phyloP scores from a whole-genome alignment of 2,888 invertebrate species.

The Agrilus cyanescens region DNA sequence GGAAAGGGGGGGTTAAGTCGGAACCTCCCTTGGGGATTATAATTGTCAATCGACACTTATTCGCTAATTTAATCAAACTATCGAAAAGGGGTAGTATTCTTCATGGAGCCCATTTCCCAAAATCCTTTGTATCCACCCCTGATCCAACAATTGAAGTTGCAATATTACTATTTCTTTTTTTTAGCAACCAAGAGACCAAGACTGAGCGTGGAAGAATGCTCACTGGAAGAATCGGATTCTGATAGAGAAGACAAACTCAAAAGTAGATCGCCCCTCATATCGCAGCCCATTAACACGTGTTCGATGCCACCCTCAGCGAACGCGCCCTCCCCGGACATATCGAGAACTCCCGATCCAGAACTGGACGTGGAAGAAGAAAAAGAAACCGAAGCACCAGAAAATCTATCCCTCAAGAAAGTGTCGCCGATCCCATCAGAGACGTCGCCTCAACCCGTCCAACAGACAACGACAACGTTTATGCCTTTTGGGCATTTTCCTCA shows the following conservation, averaged over 20 bases:
- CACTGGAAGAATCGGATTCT: slow-evolving; percentile 39
- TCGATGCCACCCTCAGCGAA: slow-evolving; percentile 36
- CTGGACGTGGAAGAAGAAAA: slow-evolving; percentile 43
- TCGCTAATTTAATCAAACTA: too few species aligned
- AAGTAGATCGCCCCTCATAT: slow-evolving; percentile 27
- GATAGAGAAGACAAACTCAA: slow-evolving; percentile 32
- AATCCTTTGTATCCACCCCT: too few species aligned
- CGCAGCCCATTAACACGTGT: slow-evolving; percentile 34
- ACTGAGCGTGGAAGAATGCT: slow-evolving; percentile 35
- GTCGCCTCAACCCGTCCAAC: slow-evolving; percentile 22
- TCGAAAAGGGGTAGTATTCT: too few species aligned
- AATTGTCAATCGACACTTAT: too few species aligned
- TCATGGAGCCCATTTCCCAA: too few species aligned
- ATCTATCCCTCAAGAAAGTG: slow-evolving; percentile 65
- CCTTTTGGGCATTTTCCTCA: slow-evolving; percentile 37
- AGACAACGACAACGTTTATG: slow-evolving; percentile 29
- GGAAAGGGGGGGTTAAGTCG: too few species aligned
- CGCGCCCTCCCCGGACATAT: slow-evolving; percentile 21
- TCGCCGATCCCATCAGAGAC: slow-evolving; percentile 32
- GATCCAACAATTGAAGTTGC: background rate
- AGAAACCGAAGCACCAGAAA: slow-evolving; percentile 55
- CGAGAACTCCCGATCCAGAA: slow-evolving; percentile 36
- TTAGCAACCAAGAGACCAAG: slow-evolving; percentile 37
- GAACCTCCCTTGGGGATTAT: too few species aligned
- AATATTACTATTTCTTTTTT: slow-evolving; percentile 22